A percentile compares a stretch with the other conserved stretches of the same genome.
phyloP scores from a whole-genome alignment of 2,797 vertebrate genomes.

The Spondyliosoma cantharus region DNA sequence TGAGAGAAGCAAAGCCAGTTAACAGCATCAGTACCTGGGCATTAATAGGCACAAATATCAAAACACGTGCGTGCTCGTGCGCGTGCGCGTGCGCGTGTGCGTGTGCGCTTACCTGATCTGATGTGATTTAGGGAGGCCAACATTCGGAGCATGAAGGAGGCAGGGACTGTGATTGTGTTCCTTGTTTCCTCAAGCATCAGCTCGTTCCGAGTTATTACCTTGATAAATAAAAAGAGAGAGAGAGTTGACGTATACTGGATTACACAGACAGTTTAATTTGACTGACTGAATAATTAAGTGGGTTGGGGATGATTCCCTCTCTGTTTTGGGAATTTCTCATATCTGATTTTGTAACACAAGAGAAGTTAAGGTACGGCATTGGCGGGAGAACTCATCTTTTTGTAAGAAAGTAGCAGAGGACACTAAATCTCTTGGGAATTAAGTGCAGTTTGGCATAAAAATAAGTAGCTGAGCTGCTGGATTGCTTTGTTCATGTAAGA shows the following conservation, averaged over 20 bases:
- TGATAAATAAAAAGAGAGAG: constrained; percentile 24
- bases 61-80: background rate
- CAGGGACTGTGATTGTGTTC: constrained; percentile 98
- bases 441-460: no score
- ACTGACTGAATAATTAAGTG: no score
- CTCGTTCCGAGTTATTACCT: constrained; percentile 98
- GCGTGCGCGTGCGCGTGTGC: background rate
- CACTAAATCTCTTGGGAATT: no score
- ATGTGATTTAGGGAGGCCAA: constrained; percentile 95
- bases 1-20: background rate
- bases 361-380: no score
- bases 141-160: constrained; percentile 99
- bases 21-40: background rate
- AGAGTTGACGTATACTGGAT: background rate
- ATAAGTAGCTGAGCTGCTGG: no score
- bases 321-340: no score
- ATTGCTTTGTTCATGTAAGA: no score
- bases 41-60: background rate
- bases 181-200: constrained; percentile 98
- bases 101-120: constrained; percentile 74
- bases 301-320: no score
- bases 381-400: no score
- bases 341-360: no score
- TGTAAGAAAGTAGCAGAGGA: no score
- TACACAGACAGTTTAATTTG: no score